Conservation (phyloP, 1,140 invertebrate genomes). For the Sitodiplosis mosellana region DNA sequence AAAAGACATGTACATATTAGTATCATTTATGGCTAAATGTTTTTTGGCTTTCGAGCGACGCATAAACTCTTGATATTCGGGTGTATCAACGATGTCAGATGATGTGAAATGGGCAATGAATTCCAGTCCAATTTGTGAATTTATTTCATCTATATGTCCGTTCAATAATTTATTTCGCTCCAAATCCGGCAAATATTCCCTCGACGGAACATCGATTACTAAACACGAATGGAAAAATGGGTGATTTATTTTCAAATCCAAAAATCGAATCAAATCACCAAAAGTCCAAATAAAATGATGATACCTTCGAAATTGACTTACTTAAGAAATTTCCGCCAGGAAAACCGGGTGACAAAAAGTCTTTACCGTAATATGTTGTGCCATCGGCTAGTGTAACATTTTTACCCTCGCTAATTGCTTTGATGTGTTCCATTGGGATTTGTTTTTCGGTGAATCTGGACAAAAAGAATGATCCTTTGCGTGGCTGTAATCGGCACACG, state of each 20-base stretch:
- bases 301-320: too few species aligned
- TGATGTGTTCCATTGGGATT: too few species aligned
- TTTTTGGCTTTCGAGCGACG: conserved; percentile 42
- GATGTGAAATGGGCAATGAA: conserved; percentile 76
- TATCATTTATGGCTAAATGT: conserved; percentile 28
- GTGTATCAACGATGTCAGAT: conserved; percentile 39
- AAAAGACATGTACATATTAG: conserved; percentile 58
- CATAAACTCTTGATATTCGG: conserved; percentile 53
- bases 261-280: too few species aligned
- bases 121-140: conserved; percentile 28
- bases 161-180: conserved; percentile 30
- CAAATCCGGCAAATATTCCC: conserved; percentile 47
- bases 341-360: conserved; percentile 55
- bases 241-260: too few species aligned
- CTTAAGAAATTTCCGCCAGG: conserved; percentile 54
- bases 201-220: conserved; percentile 67
- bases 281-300: too few species aligned
- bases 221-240: too few species aligned
- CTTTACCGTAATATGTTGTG: conserved; percentile 46
- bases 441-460: too few species aligned
- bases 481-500: too few species aligned
- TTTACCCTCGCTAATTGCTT: conserved; percentile 45
- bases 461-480: too few species aligned
- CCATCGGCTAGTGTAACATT: conserved; percentile 62
- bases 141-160: conserved; percentile 29